Base-by-base conservation (phyloP, 1,140 invertebrate genomes). In the Euura lappo region DNA sequence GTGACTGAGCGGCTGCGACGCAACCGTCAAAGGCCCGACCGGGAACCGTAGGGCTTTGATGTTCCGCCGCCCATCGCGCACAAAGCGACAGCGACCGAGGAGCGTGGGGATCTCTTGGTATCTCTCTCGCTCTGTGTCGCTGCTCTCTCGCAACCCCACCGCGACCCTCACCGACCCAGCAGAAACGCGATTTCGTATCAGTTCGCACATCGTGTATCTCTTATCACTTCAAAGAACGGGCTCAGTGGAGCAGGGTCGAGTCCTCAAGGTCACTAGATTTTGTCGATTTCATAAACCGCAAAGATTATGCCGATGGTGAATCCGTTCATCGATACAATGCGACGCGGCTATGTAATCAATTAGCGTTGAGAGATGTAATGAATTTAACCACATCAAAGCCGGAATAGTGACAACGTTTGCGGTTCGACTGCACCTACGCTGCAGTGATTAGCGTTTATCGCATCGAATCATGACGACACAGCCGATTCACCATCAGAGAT, bases 31-130 rank as follows among this genome's bases (percentile, higher is more conserved):
- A 86, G 84, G 84, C 85, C 80, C 81, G 81, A 83, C 81, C 82
- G 84, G 81, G 79, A 84, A 84, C 84, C 83, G 81, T 81, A 84
- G 83, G 81, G 85, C 85, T 87, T 87, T 86, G 85, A 87, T 86
- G 84, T 87, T 83, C 82, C 84, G 82, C 82, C 82, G 82, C 81
- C 84, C 83, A 84, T 79, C 81, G 85, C 85, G 83, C 85, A 86
- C 84, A 86, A 86, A 86, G 85, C 84, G 81, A 85, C 84, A 85
- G 83, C 84, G 77, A 79, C 65, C 68, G 64, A 44, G 68, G 45
- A 69, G 72, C 68, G 72, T 73, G 11, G 72, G 66, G 60, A 44
- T 65, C 46, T 45, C 45, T 65, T 42, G 47, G 42, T 70, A 6
- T 65, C 68, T 73, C 65, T 64, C 65, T 11, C 6, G 28, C 51